phyloP scores from a whole-genome alignment of 2,113 vertebrate genomes.

The Cephalopterus ornatus region DNA sequence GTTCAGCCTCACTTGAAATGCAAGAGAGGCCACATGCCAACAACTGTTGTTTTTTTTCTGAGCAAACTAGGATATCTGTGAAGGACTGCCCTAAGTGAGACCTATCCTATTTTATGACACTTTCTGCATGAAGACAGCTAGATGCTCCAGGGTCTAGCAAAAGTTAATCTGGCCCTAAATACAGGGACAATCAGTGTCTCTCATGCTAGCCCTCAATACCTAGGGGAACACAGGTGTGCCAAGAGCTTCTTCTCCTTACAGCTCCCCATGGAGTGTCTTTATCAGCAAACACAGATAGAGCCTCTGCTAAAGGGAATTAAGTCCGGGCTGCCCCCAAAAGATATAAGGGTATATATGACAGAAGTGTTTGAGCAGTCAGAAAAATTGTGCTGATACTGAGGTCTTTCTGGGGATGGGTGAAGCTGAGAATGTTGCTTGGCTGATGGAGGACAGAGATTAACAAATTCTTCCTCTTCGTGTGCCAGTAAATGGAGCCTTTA shows the following conservation, averaged over 20 bases:
- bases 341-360: background rate
- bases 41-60: background rate
- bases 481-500: background rate
- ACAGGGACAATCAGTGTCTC: accelerated
- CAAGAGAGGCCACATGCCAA: background rate
- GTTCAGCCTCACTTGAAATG: background rate
- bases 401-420: background rate
- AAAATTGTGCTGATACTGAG: background rate
- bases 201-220: background rate
- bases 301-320: background rate
- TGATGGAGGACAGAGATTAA: background rate
- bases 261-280: background rate
- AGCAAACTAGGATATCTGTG: background rate
- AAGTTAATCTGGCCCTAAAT: background rate
- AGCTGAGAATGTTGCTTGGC: background rate
- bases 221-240: background rate
- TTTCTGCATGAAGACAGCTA: background rate
- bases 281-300: background rate
- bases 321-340: background rate
- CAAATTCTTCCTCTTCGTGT: background rate
- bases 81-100: background rate
- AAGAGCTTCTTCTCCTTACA: background rate
- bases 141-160: background rate
- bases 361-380: background rate
- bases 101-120: background rate